Evolutionary conservation across 92 coral and sea anemone species (phyloP).

Genomic region (Meandrina meandrites): DNA sequence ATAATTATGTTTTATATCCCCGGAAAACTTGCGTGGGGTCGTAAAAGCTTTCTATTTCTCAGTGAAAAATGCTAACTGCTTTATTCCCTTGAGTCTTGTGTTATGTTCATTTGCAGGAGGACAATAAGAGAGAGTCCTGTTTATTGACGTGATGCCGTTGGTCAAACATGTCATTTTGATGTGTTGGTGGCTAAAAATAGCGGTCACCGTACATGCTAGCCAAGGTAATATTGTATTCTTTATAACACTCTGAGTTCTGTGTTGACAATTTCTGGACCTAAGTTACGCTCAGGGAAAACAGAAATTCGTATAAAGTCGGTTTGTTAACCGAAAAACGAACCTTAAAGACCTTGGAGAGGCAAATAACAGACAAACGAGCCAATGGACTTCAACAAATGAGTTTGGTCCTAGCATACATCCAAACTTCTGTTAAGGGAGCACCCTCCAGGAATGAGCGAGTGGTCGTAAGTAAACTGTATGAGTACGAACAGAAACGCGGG

Average conservation of each 20-base stretch:
- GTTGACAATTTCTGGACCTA: background rate
- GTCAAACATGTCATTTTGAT: background rate
- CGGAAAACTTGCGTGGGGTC: too few relatives aligned
- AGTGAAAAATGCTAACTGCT: too few relatives aligned
- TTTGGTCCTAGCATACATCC: background rate
- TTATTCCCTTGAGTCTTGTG: background rate
- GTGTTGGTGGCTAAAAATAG: background rate
- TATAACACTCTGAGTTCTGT: background rate
- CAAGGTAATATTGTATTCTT: background rate
- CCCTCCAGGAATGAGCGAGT: too few relatives aligned
- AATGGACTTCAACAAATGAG: background rate
- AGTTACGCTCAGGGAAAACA: background rate
- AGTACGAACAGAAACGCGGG: too few relatives aligned
- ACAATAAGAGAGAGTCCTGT: background rate
- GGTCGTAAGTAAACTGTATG: too few relatives aligned
- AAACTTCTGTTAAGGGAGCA: background rate
- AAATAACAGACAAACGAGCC: background rate
- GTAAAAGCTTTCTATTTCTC: too few relatives aligned
- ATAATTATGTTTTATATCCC: too few relatives aligned
- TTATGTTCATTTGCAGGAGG: background rate
- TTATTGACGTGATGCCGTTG: background rate
- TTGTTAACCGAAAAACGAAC: background rate
- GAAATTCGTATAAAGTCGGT: background rate
- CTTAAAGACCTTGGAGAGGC: background rate
- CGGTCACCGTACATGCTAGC: background rate